Base-by-base conservation (phyloP, 2,888 invertebrate genomes). In the Barypeithes pellucidus region DNA sequence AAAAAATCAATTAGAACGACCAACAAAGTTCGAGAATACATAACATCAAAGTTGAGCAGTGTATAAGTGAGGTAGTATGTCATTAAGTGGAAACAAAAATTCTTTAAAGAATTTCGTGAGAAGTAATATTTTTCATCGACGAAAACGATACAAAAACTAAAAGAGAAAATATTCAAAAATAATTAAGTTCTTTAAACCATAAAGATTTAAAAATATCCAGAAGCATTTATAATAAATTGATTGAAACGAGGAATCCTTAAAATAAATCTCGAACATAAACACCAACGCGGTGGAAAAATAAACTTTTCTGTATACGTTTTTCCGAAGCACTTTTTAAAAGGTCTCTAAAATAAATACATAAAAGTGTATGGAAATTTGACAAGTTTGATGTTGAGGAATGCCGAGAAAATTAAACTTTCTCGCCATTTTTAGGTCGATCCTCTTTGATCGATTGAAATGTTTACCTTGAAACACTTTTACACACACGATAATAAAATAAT, bases 241-340 rank as follows among this genome's bases (percentile, higher is more conserved):
- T 66, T 59, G 47, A 65, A 66, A 41, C n/a, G 36, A 33, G 71
- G 50, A 71, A 66, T 66, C 65, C 67, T 61, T 72, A 67, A 73
- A 73, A 73, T 73, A 68, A 73, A 68, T 52, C 45, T 47, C 3
- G 41, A 50, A 67, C 33, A 47, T 66, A 72, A 68, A 62, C 68
- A 62, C 9, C 9, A 20, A 33, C 39, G 4, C 54, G 65, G n/a
- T 29, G 20, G 18, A 71, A 71, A 67, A 71, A 71, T 71, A 65
- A 71, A 71, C 71, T 45, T 29, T 33, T 4, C n/a, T 59, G 54
- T 65, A 65, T 65, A 45, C 47, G 22, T 18, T 50, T 50, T 50
- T 50, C 5, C 18, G 12, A 24, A 50, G 22, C n/a, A 50, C 22
- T 50, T 50, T 50, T 50, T 24, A 22, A 22, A 22, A 60, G 60